Evolutionary conservation across 2,888 invertebrate genomes (phyloP).

Genomic region (Rhamphomyia laevipes): DNA sequence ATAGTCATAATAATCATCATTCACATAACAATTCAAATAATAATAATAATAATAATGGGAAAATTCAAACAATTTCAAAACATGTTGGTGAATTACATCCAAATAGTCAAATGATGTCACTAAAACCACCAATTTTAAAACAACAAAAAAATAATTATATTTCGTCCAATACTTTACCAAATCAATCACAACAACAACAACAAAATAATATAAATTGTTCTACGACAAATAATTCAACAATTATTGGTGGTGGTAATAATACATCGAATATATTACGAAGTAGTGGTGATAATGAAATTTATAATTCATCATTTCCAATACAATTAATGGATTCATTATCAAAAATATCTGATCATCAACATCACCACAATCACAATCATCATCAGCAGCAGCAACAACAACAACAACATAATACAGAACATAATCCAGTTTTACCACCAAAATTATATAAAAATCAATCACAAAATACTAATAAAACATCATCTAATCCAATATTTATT

Average conservation of each 20-base stretch:
- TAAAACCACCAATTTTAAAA: conserved; percentile 17
- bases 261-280: conserved; percentile 7
- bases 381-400: conserved; percentile 3
- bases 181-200: not conserved
- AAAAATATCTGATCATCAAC: conserved; percentile 12
- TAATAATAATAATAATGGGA: conserved; percentile 23
- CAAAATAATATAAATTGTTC: not conserved
- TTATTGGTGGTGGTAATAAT: conserved; percentile 10
- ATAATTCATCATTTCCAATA: conserved; percentile 16
- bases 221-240: conserved; percentile 10
- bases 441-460: conserved; percentile 34
- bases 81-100: conserved; percentile 28
- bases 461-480: conserved; percentile 6
- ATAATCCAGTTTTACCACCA: conserved; percentile 36
- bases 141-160: conserved; percentile 2
- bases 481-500: conserved; percentile 12
- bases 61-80: conserved; percentile 36
- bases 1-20: conserved; percentile 21
- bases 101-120: conserved; percentile 6
- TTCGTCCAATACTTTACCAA: not conserved
- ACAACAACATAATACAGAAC: conserved; percentile 17
- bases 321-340: conserved; percentile 18
- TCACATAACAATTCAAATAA: conserved; percentile 15
- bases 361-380: conserved; percentile 6
- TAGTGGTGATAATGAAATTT: conserved; percentile 10